phyloP scores from a whole-genome alignment of 2,888 invertebrate species.

The Xylota sylvarum region DNA sequence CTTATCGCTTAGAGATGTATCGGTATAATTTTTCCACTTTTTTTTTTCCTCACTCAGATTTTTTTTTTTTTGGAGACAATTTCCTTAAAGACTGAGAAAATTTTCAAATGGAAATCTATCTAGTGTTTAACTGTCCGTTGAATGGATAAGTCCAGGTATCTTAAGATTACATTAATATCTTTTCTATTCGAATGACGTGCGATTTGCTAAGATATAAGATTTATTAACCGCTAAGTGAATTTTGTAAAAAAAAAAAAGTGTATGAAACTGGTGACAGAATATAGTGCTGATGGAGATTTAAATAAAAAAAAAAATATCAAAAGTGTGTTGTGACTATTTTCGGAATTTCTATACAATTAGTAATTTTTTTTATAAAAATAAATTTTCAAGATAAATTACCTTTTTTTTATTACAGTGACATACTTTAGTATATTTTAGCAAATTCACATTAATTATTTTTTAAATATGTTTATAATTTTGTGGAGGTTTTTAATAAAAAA shows the following conservation, averaged over 20 bases:
- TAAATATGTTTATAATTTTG: slow-evolving; percentile 12
- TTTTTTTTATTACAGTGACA: slow-evolving; percentile 19
- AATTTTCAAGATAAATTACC: slow-evolving; percentile 31
- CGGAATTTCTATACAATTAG: slow-evolving; percentile 40
- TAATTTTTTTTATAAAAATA: slow-evolving; percentile 43
- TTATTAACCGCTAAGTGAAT: slow-evolving; percentile 62
- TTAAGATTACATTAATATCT: background rate
- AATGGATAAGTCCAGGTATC: slow-evolving; percentile 75
- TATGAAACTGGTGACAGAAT: slow-evolving; percentile 48
- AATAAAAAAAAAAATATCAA: background rate
- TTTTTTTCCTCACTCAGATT: slow-evolving; percentile 34
- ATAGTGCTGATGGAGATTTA: slow-evolving; percentile 43
- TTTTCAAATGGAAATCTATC: slow-evolving; percentile 52
- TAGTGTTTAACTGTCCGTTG: slow-evolving; percentile 70
- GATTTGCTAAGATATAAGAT: slow-evolving; percentile 63
- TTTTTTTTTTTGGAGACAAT: slow-evolving; percentile 53
- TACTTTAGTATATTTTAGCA: background rate
- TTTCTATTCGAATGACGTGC: slow-evolving; percentile 3
- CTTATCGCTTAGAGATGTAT: slow-evolving; percentile 47
- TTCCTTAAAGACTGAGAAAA: slow-evolving; percentile 44
- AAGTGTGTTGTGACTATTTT: slow-evolving; percentile 46
- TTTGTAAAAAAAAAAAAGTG: slow-evolving; percentile 27
- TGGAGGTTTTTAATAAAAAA: slow-evolving; percentile 30
- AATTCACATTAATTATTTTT: slow-evolving; percentile 3
- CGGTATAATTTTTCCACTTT: slow-evolving; percentile 25